Conservation (phyloP, 2,113 vertebrate genomes). For the Fregetta grallaria region DNA sequence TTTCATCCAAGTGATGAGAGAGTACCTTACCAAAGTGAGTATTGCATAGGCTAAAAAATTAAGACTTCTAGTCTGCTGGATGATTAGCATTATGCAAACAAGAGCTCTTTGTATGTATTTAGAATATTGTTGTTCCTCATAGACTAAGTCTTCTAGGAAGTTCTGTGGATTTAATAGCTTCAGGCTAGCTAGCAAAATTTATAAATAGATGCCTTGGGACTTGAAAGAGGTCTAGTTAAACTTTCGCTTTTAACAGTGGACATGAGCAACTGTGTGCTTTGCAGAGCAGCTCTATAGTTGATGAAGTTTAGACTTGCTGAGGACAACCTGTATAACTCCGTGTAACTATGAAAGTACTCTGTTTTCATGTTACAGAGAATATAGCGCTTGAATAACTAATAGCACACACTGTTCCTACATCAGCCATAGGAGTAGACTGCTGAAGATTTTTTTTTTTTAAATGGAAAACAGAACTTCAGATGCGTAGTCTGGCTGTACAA, state of each 20-base stretch:
- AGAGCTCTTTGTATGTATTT: not conserved
- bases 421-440: not conserved
- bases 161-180: not conserved
- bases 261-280: not conserved
- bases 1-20: conserved; percentile 91
- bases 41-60: not conserved
- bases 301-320: not conserved
- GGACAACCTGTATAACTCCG: not conserved
- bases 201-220: not conserved
- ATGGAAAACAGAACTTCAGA: not conserved
- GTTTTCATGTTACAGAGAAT: not conserved
- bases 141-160: not conserved
- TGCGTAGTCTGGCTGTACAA: not conserved
- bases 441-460: not conserved
- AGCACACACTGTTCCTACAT: not conserved
- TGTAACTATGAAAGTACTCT: not conserved
- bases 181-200: not conserved
- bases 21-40: conserved; percentile 88
- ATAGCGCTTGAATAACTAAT: not conserved
- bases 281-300: not conserved
- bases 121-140: not conserved
- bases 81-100: not conserved
- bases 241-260: not conserved
- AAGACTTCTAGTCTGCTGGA: not conserved
- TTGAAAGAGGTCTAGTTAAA: not conserved